Evolutionary conservation across 2,888 invertebrate species (phyloP), one percentile per base, ranked within the genome.

Genomic region (Aphodius sticticus): DNA sequence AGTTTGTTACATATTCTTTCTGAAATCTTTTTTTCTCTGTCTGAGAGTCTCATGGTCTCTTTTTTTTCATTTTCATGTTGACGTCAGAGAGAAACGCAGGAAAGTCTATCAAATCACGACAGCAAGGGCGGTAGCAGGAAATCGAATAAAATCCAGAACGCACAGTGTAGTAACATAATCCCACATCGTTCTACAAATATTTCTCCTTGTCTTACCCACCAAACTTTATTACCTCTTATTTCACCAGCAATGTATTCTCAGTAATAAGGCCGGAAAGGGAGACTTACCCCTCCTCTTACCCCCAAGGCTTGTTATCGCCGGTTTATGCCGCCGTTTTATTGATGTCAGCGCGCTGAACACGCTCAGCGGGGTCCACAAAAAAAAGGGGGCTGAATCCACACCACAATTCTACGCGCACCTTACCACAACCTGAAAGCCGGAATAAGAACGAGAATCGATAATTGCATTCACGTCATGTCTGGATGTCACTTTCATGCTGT

Each of bases 391-490:
- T 26, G 26, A 26, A 26, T 26, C 26, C 26, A 12, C 53, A 1
- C 7, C 53, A 53, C 53, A 53, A 53, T 53, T 53, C 53, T 7
- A 9, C 53, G 53, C 53, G 12, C 53, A 53, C 53, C 53, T 53
- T 53, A 53, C 53, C 53, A 12, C 53, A 53, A 53, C 53, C 53
- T 53, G 53, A 53, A 53, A 2, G 53, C 53, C 53, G 53, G 53
- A 12, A 53, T 53, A 53, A 53, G 53, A 53, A 53, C 53, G 53
- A 5, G 9, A 53, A 53, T 53, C 53, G 53, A 69, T 76, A 76
- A 76, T 76, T 76, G 76, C 76, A 69, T 76, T 53, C 76, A 76
- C 38, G 76, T 76, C 76, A 76, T 76, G 76, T 76, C 76, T 69
- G 76, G 16, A 76, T 76, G 76, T 76, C 76, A 76, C 76, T 76